These are phyloP conservation scores for Drosophila pectinifera DNA, from an alignment of 1,140 invertebrate species.

Conservation along the genomic window DNA sequence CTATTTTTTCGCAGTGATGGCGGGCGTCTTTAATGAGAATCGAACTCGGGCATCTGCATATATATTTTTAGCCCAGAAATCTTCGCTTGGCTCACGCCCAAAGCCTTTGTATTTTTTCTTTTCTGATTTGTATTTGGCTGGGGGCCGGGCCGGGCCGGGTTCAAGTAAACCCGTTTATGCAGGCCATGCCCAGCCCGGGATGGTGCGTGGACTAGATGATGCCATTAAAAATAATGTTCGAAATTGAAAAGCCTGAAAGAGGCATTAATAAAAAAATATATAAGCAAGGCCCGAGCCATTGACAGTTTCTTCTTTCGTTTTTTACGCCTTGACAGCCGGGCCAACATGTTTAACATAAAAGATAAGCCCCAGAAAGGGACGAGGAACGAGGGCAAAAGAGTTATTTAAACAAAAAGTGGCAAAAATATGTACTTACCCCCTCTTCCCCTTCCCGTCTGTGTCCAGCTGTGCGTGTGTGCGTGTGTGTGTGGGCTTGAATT, in stretches of 20 bases:
- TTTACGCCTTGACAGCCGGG: constrained; percentile 34
- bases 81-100: constrained; percentile 22
- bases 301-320: constrained; percentile 17
- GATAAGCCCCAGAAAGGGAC: constrained; percentile 37
- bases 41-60: constrained; percentile 45
- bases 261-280: neutral
- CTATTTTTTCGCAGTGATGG: constrained; percentile 7
- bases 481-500: constrained; percentile 41
- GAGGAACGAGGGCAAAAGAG: constrained; percentile 7
- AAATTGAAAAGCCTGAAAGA: constrained; percentile 55
- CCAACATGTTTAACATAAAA: constrained; percentile 56
- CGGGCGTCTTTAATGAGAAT: constrained; percentile 23
- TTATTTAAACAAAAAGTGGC: constrained; percentile 39
- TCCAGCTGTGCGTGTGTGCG: too few species aligned
- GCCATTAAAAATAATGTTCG: constrained; percentile 49
- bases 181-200: neutral
- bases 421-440: constrained; percentile 17
- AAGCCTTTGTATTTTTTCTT: constrained; percentile 14
- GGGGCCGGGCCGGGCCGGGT: constrained; percentile 50
- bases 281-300: constrained; percentile 4
- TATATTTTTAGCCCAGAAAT: constrained; percentile 53
- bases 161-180: constrained; percentile 50
- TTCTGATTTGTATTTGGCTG: constrained; percentile 18
- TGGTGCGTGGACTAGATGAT: constrained; percentile 55
- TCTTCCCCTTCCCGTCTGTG: too few species aligned